These are phyloP conservation scores for Archivesica marissinica DNA, from an alignment of 1,140 invertebrate genomes.

Conservation along the genomic window DNA sequence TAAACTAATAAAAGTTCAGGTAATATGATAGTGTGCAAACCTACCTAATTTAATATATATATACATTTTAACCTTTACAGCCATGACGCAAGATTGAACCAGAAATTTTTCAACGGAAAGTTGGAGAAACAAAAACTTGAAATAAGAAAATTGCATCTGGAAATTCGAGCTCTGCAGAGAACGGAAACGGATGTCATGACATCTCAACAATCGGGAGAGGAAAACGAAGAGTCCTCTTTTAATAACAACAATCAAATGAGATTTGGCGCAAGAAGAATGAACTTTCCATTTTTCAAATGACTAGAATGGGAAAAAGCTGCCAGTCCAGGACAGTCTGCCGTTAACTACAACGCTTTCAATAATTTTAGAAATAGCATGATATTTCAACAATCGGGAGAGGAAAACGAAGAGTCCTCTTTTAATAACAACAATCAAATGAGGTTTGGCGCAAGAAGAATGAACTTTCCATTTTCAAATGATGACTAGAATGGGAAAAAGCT, in stretches of 20 bases:
- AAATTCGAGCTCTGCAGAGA: conserved; percentile 20
- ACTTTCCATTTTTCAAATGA: not conserved
- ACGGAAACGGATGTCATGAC: not conserved
- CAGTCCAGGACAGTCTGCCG: too few relatives aligned
- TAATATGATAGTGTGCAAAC: too few relatives aligned
- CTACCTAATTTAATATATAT: too few relatives aligned
- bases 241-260: not conserved
- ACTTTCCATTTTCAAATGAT: not conserved
- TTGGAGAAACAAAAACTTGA: not conserved
- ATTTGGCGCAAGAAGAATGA: not conserved
- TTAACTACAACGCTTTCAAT: too few relatives aligned
- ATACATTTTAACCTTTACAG: too few relatives aligned
- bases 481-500: too few relatives aligned
- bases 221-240: not conserved
- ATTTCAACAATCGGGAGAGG: too few relatives aligned
- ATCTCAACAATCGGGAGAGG: too few relatives aligned
- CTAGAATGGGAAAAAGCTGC: too few relatives aligned
- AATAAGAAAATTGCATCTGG: conserved; percentile 1
- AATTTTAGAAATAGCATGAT: not conserved
- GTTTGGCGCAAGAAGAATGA: not conserved
- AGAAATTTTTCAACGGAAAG: not conserved
- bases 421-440: not conserved
- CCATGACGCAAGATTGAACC: not conserved
- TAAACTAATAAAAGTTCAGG: too few relatives aligned
- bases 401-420: not conserved